Percentiles rank a stretch among this genome's conserved stretches.
phyloP scores from a whole-genome alignment of 2,113 vertebrate species.

The Candoia aspera region DNA sequence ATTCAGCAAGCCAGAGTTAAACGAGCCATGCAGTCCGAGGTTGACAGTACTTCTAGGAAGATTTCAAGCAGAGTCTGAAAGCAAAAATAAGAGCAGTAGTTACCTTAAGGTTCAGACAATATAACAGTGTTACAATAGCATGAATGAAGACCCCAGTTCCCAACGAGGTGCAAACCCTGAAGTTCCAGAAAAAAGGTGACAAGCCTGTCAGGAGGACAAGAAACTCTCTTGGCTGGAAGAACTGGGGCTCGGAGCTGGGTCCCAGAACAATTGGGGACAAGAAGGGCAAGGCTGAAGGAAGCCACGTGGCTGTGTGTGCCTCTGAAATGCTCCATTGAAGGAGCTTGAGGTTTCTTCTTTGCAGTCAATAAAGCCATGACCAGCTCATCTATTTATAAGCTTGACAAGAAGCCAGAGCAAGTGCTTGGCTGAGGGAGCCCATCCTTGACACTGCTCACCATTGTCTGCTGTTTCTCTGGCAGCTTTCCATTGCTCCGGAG shows the following conservation, averaged over 20 bases:
- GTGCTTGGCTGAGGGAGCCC: constrained; percentile 22
- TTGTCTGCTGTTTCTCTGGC: constrained; percentile 14
- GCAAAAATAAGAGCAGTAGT: not conserved
- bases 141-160: not conserved
- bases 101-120: too few relatives aligned
- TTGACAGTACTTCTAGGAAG: not conserved
- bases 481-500: not conserved
- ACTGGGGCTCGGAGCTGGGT: not conserved
- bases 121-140: not conserved
- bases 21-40: not conserved
- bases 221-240: not conserved
- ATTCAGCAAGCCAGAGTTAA: not conserved
- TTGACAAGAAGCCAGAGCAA: constrained; percentile 5
- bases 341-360: not conserved
- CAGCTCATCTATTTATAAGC: constrained; percentile 35
- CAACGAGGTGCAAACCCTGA: not conserved
- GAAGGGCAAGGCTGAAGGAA: not conserved
- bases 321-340: constrained; percentile 1
- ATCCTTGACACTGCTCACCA: constrained; percentile 13
- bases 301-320: not conserved
- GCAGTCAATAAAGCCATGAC: constrained; percentile 12
- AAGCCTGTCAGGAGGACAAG: not conserved
- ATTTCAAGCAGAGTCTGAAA: not conserved
- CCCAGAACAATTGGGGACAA: not conserved
- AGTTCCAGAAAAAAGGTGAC: not conserved